Percentiles rank a stretch among this genome's conserved stretches.
phyloP scores from a whole-genome alignment of 2,113 vertebrate species.

The Hemicordylus capensis region DNA sequence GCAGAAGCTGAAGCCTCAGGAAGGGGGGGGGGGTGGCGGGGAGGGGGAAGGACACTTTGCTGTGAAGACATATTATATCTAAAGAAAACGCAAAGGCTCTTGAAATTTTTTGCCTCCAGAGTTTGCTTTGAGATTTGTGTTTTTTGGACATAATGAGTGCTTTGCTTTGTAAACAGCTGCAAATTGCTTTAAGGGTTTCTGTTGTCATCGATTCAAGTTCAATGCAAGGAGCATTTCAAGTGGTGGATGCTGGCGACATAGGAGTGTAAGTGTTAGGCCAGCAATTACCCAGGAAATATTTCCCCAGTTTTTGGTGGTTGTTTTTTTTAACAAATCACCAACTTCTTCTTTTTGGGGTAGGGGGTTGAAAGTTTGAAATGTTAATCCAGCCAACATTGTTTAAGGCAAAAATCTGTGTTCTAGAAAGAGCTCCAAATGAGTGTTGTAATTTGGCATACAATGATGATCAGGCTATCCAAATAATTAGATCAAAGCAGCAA shows the following conservation, averaged over 20 bases:
- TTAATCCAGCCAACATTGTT: background rate
- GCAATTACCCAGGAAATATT: background rate
- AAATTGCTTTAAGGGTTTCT: background rate
- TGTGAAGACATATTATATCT: slow-evolving; percentile 29
- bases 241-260: background rate
- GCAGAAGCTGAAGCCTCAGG: slow-evolving; percentile 46
- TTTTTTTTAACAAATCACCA: background rate
- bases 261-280: background rate
- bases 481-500: background rate
- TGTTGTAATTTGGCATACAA: background rate
- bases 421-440: background rate
- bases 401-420: background rate
- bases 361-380: background rate
- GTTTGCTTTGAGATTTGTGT: slow-evolving; percentile 24
- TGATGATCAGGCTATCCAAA: background rate
- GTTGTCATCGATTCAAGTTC: background rate
- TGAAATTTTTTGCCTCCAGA: slow-evolving; percentile 48
- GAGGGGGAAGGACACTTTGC: slow-evolving; percentile 13
- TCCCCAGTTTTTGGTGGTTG: background rate
- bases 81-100: slow-evolving; percentile 56
- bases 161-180: background rate
- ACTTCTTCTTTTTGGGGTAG: background rate
- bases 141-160: slow-evolving; percentile 5
- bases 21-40: slow-evolving; percentile 5
- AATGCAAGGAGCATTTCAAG: background rate